Evolutionary conservation across 37 sponge, comb jelly and placozoan genomes (phyloP).

Genomic region (Aphrocallistes beatrix): DNA sequence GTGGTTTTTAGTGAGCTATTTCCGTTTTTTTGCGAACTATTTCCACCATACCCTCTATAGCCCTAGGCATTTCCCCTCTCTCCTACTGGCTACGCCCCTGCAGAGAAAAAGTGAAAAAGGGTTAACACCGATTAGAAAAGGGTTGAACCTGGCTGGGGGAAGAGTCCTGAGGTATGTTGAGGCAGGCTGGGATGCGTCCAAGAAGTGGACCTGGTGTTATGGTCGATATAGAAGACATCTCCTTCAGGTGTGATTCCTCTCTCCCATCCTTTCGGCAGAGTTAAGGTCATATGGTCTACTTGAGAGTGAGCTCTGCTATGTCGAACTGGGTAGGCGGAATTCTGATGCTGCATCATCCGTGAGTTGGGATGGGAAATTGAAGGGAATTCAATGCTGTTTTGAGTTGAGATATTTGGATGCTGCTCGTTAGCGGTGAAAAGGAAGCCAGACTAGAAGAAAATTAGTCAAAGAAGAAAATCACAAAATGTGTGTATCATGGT

Average conservation of each 20-base stretch:
- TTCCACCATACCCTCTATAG: too few relatives aligned
- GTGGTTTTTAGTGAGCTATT: too few relatives aligned
- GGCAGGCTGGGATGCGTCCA: neutral
- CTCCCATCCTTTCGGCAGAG: neutral
- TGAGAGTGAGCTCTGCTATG: neutral
- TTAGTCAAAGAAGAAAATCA: neutral
- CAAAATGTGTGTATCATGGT: too few relatives aligned
- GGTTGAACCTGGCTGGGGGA: neutral
- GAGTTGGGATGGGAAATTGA: neutral
- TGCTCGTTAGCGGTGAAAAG: neutral
- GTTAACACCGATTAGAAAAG: neutral
- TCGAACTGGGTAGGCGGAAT: neutral
- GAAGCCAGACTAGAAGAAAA: neutral
- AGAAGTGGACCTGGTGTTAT: neutral
- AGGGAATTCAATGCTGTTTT: neutral
- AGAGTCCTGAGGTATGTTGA: neutral
- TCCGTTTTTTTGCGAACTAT: too few relatives aligned
- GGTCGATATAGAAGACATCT: neutral
- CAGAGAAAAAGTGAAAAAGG: too few relatives aligned
- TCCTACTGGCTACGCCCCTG: too few relatives aligned
- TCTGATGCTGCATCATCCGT: neutral
- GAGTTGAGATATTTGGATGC: neutral
- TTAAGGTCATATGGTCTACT: neutral
- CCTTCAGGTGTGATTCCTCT: neutral
- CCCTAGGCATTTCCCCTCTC: too few relatives aligned